phyloP scores from a whole-genome alignment of 37 sponge, comb jelly and placozoan genomes.

The Cladorhizidae sp. region DNA sequence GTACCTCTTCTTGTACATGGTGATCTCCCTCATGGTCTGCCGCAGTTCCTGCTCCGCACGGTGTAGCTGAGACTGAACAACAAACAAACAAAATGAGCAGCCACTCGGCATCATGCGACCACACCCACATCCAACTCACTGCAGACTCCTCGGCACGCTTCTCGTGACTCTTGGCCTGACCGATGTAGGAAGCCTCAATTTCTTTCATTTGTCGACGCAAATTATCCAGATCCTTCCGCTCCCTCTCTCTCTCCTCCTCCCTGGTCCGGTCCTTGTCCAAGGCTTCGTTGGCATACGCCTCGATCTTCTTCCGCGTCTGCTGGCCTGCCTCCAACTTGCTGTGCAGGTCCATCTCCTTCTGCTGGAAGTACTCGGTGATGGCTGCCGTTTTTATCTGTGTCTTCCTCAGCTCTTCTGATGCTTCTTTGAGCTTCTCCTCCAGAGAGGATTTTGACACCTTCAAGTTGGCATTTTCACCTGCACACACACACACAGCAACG shows the following conservation, averaged over 20 bases:
- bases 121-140: slow-evolving; percentile 44
- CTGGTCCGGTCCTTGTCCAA: slow-evolving; percentile 59
- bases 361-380: slow-evolving; percentile 76
- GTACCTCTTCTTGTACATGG: slow-evolving; percentile 4
- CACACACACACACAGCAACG: not conserved
- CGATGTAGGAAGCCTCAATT: slow-evolving; percentile 54
- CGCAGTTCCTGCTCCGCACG: slow-evolving; percentile 73
- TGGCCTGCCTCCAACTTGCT: slow-evolving; percentile 59
- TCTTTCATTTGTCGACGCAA: slow-evolving; percentile 71
- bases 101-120: not conserved
- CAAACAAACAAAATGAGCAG: not conserved
- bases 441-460: slow-evolving; percentile 19
- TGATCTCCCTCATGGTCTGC: slow-evolving; percentile 58
- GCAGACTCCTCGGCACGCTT: slow-evolving; percentile 65
- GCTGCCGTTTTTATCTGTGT: slow-evolving; percentile 54
- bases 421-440: not conserved
- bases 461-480: slow-evolving; percentile 34
- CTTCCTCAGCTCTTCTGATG: slow-evolving; percentile 24
- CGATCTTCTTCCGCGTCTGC: slow-evolving; percentile 42
- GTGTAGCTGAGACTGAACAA: slow-evolving; percentile 49
- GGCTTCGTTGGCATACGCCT: slow-evolving; percentile 53
- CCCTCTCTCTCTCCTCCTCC: slow-evolving; percentile 74
- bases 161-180: slow-evolving; percentile 62
- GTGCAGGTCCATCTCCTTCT: slow-evolving; percentile 63
- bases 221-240: slow-evolving; percentile 61